A percentile compares a stretch with the other conserved stretches of the same genome.
Conservation (phyloP, 2,113 vertebrate species). For the Lutjanus erythropterus region DNA sequence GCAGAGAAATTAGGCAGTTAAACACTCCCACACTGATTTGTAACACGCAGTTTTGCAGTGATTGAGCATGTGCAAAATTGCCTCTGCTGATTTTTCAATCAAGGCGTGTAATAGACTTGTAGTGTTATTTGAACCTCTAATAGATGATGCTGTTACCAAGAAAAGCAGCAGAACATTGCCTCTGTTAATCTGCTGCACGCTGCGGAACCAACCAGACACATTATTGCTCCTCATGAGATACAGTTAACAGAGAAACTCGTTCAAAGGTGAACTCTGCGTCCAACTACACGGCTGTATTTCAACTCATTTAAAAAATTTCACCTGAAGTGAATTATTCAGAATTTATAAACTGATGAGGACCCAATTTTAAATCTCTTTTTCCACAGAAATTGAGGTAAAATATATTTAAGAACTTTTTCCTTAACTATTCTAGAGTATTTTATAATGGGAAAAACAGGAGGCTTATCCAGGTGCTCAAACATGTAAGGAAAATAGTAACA, state of each 20-base stretch:
- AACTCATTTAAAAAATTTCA: neutral
- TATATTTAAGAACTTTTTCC: neutral
- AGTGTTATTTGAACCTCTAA: constrained; percentile 14
- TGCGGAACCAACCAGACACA: neutral
- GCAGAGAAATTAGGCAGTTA: constrained; percentile 33
- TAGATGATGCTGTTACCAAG: constrained; percentile 4
- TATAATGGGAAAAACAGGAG: no score
- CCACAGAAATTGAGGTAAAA: neutral
- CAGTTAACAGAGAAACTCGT: neutral
- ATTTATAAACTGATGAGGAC: neutral
- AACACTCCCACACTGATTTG: constrained; percentile 33
- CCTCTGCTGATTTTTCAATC: constrained; percentile 21
- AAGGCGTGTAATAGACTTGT: neutral
- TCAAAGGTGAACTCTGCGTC: neutral
- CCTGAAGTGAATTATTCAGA: neutral
- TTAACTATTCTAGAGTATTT: no score
- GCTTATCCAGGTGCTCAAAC: no score
- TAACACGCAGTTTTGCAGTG: constrained; percentile 21
- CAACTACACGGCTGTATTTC: neutral
- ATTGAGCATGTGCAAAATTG: constrained; percentile 15
- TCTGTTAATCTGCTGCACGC: constrained; percentile 12
- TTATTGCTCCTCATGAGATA: constrained; percentile 1
- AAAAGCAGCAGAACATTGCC: constrained; percentile 32
- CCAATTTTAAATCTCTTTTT: neutral
- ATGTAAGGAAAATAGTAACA: no score